Percentiles rank a stretch among this genome's conserved stretches.
Evolutionary conservation across 2,888 invertebrate genomes (phyloP).

Genomic region (Bursaphelenchus okinawaensis): DNA sequence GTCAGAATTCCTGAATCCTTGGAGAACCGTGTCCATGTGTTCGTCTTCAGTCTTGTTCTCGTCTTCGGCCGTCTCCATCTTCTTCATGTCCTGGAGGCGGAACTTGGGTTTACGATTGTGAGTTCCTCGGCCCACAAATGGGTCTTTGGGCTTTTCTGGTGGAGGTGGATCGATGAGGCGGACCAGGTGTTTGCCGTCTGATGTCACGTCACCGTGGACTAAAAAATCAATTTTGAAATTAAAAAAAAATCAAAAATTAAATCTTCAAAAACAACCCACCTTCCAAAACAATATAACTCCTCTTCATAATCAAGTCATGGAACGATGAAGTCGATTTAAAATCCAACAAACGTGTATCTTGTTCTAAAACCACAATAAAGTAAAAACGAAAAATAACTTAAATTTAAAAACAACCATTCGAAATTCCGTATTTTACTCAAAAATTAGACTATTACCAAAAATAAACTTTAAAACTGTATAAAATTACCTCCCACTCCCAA

Average conservation of each 20-base stretch:
- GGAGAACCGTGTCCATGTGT: not conserved
- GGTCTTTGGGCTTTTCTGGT: not conserved
- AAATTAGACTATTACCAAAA: no score
- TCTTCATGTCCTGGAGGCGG: no score
- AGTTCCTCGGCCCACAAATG: not conserved
- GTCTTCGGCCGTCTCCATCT: not conserved
- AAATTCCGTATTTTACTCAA: no score
- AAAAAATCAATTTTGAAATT: not conserved
- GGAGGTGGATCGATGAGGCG: not conserved
- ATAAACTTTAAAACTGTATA: no score
- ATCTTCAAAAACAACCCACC: no score
- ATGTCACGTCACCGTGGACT: not conserved
- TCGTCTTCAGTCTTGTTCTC: not conserved
- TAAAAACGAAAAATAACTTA: not conserved
- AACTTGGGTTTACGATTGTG: not conserved
- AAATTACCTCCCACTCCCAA: no score
- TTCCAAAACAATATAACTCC: not conserved
- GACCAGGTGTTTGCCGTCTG: not conserved
- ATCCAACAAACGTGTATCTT: conserved; percentile 7
- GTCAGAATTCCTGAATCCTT: not conserved
- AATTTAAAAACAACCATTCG: not conserved
- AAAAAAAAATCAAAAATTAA: not conserved
- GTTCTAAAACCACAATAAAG: not conserved
- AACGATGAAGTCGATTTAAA: not conserved
- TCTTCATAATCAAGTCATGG: not conserved